phyloP scores from a whole-genome alignment of 1,140 invertebrate genomes.

The Monomorium pharaonis region DNA sequence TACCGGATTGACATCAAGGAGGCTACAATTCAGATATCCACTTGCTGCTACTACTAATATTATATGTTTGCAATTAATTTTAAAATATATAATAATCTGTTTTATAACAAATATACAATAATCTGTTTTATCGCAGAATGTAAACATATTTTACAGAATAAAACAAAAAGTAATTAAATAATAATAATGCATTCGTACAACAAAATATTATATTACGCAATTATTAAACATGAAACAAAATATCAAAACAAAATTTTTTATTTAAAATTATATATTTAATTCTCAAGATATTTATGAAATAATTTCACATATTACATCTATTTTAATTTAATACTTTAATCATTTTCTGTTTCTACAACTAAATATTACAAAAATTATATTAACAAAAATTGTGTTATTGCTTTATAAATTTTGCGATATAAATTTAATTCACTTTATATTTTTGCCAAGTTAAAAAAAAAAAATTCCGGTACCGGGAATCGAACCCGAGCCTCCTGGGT shows the following conservation, averaged over 20 bases:
- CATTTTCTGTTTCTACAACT: not conserved
- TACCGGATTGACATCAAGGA: conserved; percentile 24
- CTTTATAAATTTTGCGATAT: not conserved
- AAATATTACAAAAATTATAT: not conserved
- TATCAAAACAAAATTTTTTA: not conserved
- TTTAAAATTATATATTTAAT: not conserved
- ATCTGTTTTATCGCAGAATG: not conserved
- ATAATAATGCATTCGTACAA: not conserved
- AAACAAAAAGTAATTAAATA: not conserved
- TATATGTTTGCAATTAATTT: not conserved
- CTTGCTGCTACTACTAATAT: not conserved
- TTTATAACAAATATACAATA: not conserved
- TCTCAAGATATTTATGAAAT: not conserved
- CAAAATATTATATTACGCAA: not conserved
- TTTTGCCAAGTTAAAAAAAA: conserved; percentile 10
- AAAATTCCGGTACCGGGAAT: conserved; percentile 78
- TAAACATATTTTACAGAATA: not conserved
- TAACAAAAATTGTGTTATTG: not conserved
- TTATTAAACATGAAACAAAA: conserved; percentile 1
- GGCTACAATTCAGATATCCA: not conserved
- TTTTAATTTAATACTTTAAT: not conserved
- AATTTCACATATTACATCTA: not conserved
- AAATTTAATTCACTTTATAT: not conserved
- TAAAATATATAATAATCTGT: not conserved
- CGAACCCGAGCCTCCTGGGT: conserved; percentile 81